Conservation (phyloP, 2,113 vertebrate species). For the Apodemus sylvaticus region DNA sequence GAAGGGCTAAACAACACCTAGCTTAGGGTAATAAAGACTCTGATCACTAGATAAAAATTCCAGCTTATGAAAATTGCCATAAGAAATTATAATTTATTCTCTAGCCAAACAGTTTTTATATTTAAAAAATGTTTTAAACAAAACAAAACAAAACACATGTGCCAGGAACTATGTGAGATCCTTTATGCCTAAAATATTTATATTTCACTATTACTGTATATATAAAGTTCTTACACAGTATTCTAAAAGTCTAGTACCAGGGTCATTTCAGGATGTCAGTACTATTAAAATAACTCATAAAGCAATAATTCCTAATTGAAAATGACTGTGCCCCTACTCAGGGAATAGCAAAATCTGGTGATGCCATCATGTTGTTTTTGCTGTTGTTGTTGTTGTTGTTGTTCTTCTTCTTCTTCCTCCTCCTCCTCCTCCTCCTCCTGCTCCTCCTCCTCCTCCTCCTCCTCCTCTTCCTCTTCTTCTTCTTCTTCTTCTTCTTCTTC, state of each 20-base stretch:
- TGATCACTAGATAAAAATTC: background rate
- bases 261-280: background rate
- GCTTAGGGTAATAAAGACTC: background rate
- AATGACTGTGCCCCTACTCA: background rate
- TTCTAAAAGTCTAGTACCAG: constrained; percentile 1
- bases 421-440: no score
- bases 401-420: background rate
- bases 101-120: background rate
- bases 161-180: background rate
- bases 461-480: no score
- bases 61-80: background rate
- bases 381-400: no score
- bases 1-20: constrained; percentile 13
- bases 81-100: constrained; percentile 33
- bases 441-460: no score
- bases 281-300: constrained; percentile 14
- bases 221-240: constrained; percentile 12
- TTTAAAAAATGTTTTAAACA: constrained; percentile 38
- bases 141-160: constrained; percentile 22
- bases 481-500: no score
- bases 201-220: background rate
- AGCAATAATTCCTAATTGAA: background rate
- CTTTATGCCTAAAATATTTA: constrained; percentile 40
- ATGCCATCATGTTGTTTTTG: background rate
- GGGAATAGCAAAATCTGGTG: background rate